Conservation (phyloP, 2,797 vertebrate genomes). For the Allobates femoralis region DNA sequence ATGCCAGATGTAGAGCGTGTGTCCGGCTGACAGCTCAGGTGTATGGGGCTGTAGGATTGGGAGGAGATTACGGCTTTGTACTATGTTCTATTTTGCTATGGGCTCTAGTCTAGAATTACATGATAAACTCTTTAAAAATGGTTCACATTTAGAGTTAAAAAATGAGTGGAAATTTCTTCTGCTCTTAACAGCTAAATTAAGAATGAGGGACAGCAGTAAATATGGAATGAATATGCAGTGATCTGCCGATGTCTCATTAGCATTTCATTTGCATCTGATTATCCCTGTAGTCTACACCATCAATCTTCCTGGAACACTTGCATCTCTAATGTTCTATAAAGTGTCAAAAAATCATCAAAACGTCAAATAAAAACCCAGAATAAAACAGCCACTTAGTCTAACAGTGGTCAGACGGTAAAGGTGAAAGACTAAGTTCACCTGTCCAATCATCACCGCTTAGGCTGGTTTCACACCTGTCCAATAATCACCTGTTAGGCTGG, state of each 20-base stretch:
- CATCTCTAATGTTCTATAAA: conserved; percentile 28
- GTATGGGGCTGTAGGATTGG: too few species aligned
- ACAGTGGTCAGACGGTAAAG: too few species aligned
- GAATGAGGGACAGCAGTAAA: conserved; percentile 37
- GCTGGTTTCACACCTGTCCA: too few species aligned
- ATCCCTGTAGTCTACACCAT: conserved; percentile 30
- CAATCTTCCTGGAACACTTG: conserved; percentile 28
- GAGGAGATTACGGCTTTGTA: too few species aligned
- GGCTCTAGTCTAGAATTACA: too few species aligned
- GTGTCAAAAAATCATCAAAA: conserved; percentile 25
- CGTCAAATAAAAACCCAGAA: background rate
- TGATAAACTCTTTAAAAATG: background rate
- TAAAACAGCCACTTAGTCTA: background rate
- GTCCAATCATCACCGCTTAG: too few species aligned
- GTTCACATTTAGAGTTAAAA: background rate
- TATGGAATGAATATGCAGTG: conserved; percentile 49
- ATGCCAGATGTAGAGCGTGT: too few species aligned
- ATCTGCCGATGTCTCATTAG: conserved; percentile 25
- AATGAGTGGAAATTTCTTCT: background rate
- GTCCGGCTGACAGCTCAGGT: too few species aligned
- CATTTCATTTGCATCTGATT: conserved; percentile 44
- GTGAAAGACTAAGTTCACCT: too few species aligned
- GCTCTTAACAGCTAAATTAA: conserved; percentile 9
- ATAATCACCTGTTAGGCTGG: too few species aligned
- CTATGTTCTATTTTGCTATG: too few species aligned